Percentiles rank a stretch among this genome's conserved stretches.
Conservation (phyloP, 2,797 vertebrate genomes). For the Myripristis murdjan region DNA sequence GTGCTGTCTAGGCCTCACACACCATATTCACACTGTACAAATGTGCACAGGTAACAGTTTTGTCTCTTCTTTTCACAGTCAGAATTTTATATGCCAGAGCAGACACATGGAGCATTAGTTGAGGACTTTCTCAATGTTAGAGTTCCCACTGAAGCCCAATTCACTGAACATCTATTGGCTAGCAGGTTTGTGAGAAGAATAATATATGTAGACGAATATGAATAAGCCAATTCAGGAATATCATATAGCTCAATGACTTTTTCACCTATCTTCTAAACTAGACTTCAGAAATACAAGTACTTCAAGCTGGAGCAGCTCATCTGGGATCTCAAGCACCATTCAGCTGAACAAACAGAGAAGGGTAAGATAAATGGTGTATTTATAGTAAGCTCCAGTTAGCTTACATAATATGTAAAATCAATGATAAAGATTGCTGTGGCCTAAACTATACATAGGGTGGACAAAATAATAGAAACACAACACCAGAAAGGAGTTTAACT, state of each 20-base stretch:
- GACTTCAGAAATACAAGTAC: constrained; percentile 84
- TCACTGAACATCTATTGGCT: constrained; percentile 75
- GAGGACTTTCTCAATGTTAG: constrained; percentile 82
- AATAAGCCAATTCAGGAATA: not conserved
- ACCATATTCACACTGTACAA: constrained; percentile 11
- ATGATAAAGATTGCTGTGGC: not conserved
- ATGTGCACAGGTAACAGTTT: constrained; percentile 27
- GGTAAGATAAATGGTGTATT: constrained; percentile 52
- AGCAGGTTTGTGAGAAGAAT: constrained; percentile 75
- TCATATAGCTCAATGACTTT: not conserved
- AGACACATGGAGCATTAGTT: constrained; percentile 61
- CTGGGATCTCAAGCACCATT: constrained; percentile 63
- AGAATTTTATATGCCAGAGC: constrained; percentile 36
- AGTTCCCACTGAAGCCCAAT: constrained; percentile 75
- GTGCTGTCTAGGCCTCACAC: constrained; percentile 43
- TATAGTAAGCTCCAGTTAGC: not conserved
- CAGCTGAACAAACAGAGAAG: constrained; percentile 36
- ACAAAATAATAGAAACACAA: not conserved
- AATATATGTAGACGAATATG: constrained; percentile 3
- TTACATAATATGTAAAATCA: not conserved
- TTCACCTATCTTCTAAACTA: constrained; percentile 48
- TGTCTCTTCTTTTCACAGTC: constrained; percentile 56
- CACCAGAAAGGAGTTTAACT: too few relatives aligned
- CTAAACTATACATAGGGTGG: not conserved
- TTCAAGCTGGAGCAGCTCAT: constrained; percentile 85